Percentiles rank a stretch among this genome's conserved stretches.
These are phyloP conservation scores for Caenorhabditis angaria DNA, from an alignment of 2,888 invertebrate species.

Conservation along the genomic window DNA sequence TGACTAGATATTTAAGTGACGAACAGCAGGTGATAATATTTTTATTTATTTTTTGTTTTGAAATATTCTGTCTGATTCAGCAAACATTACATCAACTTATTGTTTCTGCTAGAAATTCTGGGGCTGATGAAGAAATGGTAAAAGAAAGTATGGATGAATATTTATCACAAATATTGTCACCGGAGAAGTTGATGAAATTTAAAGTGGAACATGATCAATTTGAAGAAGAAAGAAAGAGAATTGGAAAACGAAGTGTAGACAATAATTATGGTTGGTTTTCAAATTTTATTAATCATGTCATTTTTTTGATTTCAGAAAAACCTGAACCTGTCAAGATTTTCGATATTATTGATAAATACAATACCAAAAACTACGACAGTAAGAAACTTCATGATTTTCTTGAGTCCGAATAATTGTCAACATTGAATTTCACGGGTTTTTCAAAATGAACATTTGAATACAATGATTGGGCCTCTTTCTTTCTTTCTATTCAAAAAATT, in stretches of 20 bases:
- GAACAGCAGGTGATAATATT: conserved; percentile 25
- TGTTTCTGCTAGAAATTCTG: conserved; percentile 27
- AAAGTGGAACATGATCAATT: conserved; percentile 37
- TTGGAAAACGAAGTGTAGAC: not conserved
- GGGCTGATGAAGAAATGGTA: conserved; percentile 36
- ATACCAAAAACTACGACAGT: conserved; percentile 17
- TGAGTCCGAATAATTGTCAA: too few species aligned
- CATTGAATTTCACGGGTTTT: too few species aligned
- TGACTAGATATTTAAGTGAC: conserved; percentile 29
- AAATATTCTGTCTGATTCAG: conserved; percentile 10
- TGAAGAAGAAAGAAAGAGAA: conserved; percentile 26
- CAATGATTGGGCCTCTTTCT: too few species aligned
- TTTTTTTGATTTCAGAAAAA: conserved; percentile 15
- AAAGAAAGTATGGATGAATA: conserved; percentile 44
- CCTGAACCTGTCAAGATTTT: conserved; percentile 38
- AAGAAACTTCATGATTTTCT: conserved; percentile 32
- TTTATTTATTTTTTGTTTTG: not conserved
- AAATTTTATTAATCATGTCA: not conserved
- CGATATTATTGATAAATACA: conserved; percentile 36
- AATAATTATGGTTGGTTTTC: not conserved
- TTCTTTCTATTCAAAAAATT: too few species aligned
- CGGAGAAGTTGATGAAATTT: conserved; percentile 22
- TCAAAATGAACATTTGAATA: too few species aligned
- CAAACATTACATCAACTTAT: conserved; percentile 36
- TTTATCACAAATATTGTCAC: conserved; percentile 29